Evolutionary conservation across 2,888 invertebrate genomes (phyloP).

Genomic region (Stomorhina lunata): DNA sequence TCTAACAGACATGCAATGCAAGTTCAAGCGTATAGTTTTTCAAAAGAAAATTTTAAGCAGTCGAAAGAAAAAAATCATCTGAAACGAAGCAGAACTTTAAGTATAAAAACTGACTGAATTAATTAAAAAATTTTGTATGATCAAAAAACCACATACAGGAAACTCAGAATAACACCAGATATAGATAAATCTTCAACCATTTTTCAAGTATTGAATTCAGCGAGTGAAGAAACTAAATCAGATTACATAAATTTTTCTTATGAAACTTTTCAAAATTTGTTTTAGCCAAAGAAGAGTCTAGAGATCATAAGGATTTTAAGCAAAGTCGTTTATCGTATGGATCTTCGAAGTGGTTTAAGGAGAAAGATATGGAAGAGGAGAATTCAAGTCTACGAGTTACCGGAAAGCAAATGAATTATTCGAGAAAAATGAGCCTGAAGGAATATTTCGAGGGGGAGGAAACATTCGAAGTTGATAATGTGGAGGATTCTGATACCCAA

Average conservation of each 20-base stretch:
- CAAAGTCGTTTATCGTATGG: conserved; percentile 8
- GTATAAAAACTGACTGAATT: conserved; percentile 41
- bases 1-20: conserved; percentile 14
- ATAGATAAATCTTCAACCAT: conserved; percentile 49
- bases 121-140: conserved; percentile 50
- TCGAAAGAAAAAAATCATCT: conserved; percentile 9
- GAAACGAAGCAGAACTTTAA: conserved; percentile 59
- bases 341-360: background rate
- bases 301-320: conserved; percentile 4
- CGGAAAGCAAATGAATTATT: background rate
- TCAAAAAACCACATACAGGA: conserved; percentile 13
- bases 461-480: no score
- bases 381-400: background rate
- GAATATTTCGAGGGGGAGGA: no score
- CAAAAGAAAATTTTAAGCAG: conserved; percentile 39
- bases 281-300: conserved; percentile 31
- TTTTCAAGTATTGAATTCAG: conserved; percentile 33
- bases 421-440: no score
- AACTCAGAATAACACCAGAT: conserved; percentile 35
- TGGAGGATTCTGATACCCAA: no score
- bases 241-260: conserved; percentile 29
- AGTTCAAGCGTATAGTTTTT: conserved; percentile 56
- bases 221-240: background rate
- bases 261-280: conserved; percentile 25
- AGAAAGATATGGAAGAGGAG: background rate